Percentiles rank a stretch among this genome's conserved stretches.
These are phyloP conservation scores for Danio aesculapii DNA, from an alignment of 2,797 vertebrate species.

Conservation along the genomic window DNA sequence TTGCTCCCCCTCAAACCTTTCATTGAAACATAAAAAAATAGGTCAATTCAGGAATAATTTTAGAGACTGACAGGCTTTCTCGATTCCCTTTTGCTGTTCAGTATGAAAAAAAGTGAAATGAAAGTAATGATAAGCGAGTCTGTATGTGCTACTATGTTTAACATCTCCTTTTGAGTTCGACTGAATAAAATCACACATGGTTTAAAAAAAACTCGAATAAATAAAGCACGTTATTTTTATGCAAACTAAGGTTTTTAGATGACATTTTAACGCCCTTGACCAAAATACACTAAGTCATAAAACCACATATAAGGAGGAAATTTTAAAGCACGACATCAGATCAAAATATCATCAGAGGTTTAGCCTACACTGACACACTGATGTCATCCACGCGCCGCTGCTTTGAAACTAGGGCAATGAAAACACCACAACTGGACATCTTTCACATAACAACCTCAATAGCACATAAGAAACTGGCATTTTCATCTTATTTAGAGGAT, in stretches of 20 bases:
- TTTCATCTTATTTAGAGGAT: not conserved
- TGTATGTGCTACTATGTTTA: not conserved
- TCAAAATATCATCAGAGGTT: slow-evolving; percentile 17
- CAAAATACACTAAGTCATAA: not conserved
- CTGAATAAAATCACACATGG: not conserved
- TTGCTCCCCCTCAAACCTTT: not conserved
- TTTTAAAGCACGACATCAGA: slow-evolving; percentile 6
- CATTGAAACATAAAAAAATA: not conserved
- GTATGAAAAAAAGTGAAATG: not conserved
- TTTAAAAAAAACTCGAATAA: not conserved
- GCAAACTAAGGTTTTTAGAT: not conserved
- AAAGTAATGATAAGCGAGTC: not conserved
- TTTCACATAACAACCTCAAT: not conserved
- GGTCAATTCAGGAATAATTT: not conserved
- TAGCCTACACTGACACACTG: slow-evolving; percentile 10
- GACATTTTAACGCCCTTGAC: slow-evolving; percentile 14
- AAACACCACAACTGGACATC: slow-evolving; percentile 18
- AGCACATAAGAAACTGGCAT: not conserved
- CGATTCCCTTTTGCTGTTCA: not conserved
- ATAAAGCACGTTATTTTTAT: not conserved
- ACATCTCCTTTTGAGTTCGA: not conserved
- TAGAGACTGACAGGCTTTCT: slow-evolving; percentile 1
- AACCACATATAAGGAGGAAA: not conserved
- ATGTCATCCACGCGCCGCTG: slow-evolving; percentile 1
- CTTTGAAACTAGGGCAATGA: slow-evolving; percentile 39